Percentiles rank a stretch among this genome's conserved stretches.
phyloP scores from a whole-genome alignment of 64 coral and sea anemone species.

The Pocillopora verrucosa region DNA sequence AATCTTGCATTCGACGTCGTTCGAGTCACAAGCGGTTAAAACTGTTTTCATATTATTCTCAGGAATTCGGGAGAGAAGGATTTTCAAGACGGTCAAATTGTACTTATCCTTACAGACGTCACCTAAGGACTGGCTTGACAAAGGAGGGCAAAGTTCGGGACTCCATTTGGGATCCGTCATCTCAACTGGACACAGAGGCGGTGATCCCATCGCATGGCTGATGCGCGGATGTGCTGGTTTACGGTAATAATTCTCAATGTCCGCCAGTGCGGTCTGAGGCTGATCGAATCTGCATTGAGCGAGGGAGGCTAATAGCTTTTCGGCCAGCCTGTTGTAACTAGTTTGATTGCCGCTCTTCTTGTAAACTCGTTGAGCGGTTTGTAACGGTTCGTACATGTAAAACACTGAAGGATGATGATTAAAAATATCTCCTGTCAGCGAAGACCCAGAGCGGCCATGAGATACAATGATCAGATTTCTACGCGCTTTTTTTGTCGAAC shows the following conservation, averaged over 20 bases:
- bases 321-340: neutral
- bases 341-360: neutral
- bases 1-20: neutral
- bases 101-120: neutral
- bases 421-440: neutral
- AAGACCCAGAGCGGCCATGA: neutral
- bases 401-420: conserved; percentile 12
- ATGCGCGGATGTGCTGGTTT: conserved; percentile 9
- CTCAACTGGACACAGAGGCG: neutral
- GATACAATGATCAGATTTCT: neutral
- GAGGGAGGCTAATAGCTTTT: neutral
- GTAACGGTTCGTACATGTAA: conserved; percentile 34
- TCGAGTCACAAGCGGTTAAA: neutral
- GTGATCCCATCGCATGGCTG: conserved; percentile 20
- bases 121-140: neutral
- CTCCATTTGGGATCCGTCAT: conserved; percentile 11
- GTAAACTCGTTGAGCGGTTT: neutral
- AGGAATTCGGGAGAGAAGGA: conserved; percentile 14
- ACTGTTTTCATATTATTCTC: neutral
- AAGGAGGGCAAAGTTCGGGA: neutral
- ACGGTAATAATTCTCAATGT: conserved; percentile 18
- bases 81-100: conserved; percentile 15
- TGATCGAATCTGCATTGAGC: conserved; percentile 27
- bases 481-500: neutral
- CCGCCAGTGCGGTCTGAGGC: neutral